Evolutionary conservation across 2,888 invertebrate genomes (phyloP).

Genomic region (Parasteatoda lunata): DNA sequence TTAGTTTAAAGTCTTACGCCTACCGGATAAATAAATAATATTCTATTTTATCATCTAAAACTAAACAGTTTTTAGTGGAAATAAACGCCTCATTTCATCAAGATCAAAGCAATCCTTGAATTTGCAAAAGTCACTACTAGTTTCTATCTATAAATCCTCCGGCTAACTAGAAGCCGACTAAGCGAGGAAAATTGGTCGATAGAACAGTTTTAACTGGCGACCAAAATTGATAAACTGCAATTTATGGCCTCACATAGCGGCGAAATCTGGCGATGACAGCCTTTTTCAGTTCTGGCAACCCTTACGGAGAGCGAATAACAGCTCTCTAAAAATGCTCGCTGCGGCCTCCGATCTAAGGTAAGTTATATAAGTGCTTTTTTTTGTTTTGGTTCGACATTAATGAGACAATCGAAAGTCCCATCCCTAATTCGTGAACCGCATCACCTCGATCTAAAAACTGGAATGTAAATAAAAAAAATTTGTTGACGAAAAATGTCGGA

Average conservation of each 20-base stretch:
- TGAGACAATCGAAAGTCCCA: slow-evolving; percentile 49
- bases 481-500: slow-evolving; percentile 46
- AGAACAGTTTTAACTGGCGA: slow-evolving; percentile 55
- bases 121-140: too few relatives aligned
- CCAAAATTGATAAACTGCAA: slow-evolving; percentile 47
- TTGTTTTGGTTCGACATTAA: slow-evolving; percentile 58
- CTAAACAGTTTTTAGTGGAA: too few relatives aligned
- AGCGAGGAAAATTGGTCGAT: slow-evolving; percentile 42
- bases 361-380: slow-evolving; percentile 65
- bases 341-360: slow-evolving; percentile 63
- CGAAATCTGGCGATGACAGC: slow-evolving; percentile 66
- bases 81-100: too few relatives aligned
- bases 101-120: too few relatives aligned
- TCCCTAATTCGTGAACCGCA: slow-evolving; percentile 13
- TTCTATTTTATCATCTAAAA: too few relatives aligned
- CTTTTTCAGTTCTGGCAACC: slow-evolving; percentile 65
- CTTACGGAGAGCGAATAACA: slow-evolving; percentile 62
- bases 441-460: slow-evolving; percentile 4
- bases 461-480: background rate
- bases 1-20: too few relatives aligned
- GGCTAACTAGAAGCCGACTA: too few relatives aligned
- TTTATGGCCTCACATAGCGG: slow-evolving; percentile 46
- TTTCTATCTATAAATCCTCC: too few relatives aligned
- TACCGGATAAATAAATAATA: too few relatives aligned
- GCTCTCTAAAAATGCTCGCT: slow-evolving; percentile 67